Evolutionary conservation across 2,797 vertebrate species (phyloP), one percentile per base, ranked within the genome.

Genomic region (Sparus aurata): DNA sequence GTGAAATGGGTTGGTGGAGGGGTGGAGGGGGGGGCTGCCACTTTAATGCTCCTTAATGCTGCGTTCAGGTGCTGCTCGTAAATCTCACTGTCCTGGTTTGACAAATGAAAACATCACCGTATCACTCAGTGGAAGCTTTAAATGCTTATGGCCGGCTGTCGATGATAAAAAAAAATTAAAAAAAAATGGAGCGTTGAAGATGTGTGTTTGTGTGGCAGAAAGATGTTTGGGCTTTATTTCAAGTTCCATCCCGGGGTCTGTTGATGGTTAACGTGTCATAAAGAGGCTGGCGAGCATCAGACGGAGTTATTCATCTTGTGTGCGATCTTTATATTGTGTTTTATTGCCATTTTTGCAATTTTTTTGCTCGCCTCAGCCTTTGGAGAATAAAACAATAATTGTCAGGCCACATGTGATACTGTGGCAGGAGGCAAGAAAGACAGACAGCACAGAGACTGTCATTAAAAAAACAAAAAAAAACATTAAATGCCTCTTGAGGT

Each of bases 11-110:
- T 41, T 23, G 73, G 43, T 10, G 38, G 38, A 11, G 38, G 1
- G 38, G 8, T 2, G 34, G 34, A 34, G 38, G 38, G 38, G 30
- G 30, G 38, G 38, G 10, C 73, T 78, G 63, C 50, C 69, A 50
- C 83, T 90, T 86, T 85, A 84, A 85, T 69, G 30, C 73, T 67
- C 55, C 72, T 79, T 80, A 63, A 76, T 83, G 92, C 2, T 78
- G 77, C 86, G 2, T 91, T 92, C 64, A 85, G 0, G 22, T 10
- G 23, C 50, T 8, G 60, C 67, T 85, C 65, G 86, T 45, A 86
- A 75, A 73, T 3, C 1, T 0, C 6, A 2, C 0, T 0, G 1
- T 15, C 11, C 1, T 8, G 5, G 2, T 58, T 18, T 60, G 15
- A 13, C 17, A 49, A 4, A 8, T 45, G 58, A 43, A 53, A 61